phyloP scores from a whole-genome alignment of 2,113 vertebrate genomes.

The Neotoma lepida region DNA sequence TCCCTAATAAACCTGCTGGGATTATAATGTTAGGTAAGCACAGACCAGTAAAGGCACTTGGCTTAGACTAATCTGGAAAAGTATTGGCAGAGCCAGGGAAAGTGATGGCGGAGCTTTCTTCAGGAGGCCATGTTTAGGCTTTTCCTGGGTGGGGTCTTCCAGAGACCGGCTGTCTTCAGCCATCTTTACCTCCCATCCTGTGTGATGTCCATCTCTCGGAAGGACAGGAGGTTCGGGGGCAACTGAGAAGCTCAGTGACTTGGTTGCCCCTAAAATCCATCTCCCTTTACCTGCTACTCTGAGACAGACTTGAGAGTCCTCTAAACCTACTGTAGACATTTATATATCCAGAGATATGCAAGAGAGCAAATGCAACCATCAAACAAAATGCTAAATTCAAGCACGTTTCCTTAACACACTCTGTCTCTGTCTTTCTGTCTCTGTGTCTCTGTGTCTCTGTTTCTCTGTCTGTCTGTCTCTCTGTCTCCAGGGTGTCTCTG shows the following conservation, averaged over 20 bases:
- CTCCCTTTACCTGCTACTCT: neutral
- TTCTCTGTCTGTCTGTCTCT: neutral
- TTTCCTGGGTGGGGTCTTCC: neutral
- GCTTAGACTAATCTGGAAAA: conserved; percentile 57
- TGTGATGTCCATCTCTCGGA: neutral
- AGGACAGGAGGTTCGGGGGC: conserved; percentile 1
- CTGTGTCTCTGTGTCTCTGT: neutral
- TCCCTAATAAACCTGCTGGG: conserved; percentile 68
- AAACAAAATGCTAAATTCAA: conserved; percentile 40
- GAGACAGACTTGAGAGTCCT: conserved; percentile 10
- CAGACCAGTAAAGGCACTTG: conserved; percentile 65
- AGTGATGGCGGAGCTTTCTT: neutral
- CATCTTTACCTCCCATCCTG: neutral
- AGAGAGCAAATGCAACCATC: neutral
- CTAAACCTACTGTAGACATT: neutral
- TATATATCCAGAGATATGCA: neutral
- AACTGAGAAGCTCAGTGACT: neutral
- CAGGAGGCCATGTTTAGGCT: neutral
- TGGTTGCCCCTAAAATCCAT: conserved; percentile 32
- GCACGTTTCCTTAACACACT: neutral
- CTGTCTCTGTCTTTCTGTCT: neutral
- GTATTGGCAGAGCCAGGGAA: conserved; percentile 38
- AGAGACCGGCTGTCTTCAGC: neutral
- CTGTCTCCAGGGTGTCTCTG: neutral
- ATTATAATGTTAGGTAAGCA: conserved; percentile 58